Base-by-base conservation (phyloP, 2,113 vertebrate genomes). In the Tetrao urogallus region DNA sequence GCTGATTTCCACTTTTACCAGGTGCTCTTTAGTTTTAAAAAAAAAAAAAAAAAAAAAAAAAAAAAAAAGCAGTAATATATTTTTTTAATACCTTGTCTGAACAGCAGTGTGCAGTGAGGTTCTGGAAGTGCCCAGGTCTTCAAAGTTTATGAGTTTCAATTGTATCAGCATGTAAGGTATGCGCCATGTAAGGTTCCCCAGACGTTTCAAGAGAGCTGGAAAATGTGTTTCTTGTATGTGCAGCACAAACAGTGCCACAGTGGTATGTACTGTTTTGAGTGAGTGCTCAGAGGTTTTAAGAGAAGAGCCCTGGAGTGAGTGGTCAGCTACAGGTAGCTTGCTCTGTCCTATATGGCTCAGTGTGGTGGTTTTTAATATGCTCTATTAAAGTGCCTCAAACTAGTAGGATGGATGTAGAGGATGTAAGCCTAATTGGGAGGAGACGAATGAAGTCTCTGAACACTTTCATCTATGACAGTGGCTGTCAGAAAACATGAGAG, bases 401-500 rank as follows among this genome's bases (percentile, higher is more conserved):
- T 76, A 61, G 57, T 76, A 64, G 77, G 40, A 11, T 52, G 70
- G 34, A 66, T 64, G 63, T 1, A 11, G 27, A 75, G 82, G 42
- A 65, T 0, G 0, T 76, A 64, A 28, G 45, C 42, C 34, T 95
- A 90, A 94, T 86, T 81, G 90, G 77, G 84, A 90, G 71, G 78
- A 65, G 81, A 28, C 38, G n/a, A 70, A 42, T 40, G 78, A 78
- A 81, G 87, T 92, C 94, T 91, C 85, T 27, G 6, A 92, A 66
- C 71, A 24, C 65, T 95, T 97, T 86, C 36, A 78, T 93, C 84
- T 77, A 17, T 87, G 94, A 93, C 92, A 92, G 42, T 50, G 76
- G 86, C 91, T 96, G 94, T 94, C 92, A 97, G 88, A 80, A 90
- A 91, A 81, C 72, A 82, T 94, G 89, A 86, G 94, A 94, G 67